These are phyloP conservation scores for Drosophila athabasca DNA, from an alignment of 1,140 invertebrate genomes.

Conservation along the genomic window DNA sequence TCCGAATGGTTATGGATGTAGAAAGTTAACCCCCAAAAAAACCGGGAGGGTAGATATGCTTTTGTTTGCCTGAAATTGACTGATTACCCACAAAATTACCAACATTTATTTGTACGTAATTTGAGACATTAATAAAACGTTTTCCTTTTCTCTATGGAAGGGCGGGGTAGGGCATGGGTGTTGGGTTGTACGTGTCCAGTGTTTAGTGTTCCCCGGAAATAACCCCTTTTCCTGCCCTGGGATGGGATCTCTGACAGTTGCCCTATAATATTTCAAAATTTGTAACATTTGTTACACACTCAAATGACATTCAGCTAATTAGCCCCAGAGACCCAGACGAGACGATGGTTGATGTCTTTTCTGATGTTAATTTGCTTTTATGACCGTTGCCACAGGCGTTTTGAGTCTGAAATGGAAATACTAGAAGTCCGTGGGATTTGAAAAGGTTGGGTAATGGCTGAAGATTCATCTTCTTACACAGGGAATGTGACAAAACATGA, in stretches of 20 bases:
- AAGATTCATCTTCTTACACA: neutral
- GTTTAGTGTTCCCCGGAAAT: constrained; percentile 30
- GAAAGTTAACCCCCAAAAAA: constrained; percentile 32
- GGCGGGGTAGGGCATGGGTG: neutral
- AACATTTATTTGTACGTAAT: constrained; percentile 75
- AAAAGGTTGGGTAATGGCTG: neutral
- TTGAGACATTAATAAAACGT: constrained; percentile 73
- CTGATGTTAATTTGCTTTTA: constrained; percentile 41
- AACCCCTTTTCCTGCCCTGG: constrained; percentile 45
- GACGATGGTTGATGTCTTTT: constrained; percentile 3
- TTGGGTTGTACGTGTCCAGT: neutral
- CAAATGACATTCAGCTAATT: constrained; percentile 59
- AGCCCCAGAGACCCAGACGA: constrained; percentile 15
- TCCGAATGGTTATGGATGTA: neutral
- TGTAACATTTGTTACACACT: constrained; percentile 64
- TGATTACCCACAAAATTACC: constrained; percentile 80
- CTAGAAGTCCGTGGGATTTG: neutral
- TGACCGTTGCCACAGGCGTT: constrained; percentile 16
- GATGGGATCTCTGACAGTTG: constrained; percentile 40
- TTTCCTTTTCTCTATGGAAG: constrained; percentile 5
- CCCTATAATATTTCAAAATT: constrained; percentile 52
- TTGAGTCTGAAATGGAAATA: constrained; percentile 12
- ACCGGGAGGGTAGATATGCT: constrained; percentile 15
- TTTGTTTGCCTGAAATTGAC: constrained; percentile 77
- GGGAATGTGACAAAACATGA: too few relatives aligned